These are phyloP conservation scores for Chelonus insularis DNA, from an alignment of 1,140 invertebrate genomes.

Conservation along the genomic window DNA sequence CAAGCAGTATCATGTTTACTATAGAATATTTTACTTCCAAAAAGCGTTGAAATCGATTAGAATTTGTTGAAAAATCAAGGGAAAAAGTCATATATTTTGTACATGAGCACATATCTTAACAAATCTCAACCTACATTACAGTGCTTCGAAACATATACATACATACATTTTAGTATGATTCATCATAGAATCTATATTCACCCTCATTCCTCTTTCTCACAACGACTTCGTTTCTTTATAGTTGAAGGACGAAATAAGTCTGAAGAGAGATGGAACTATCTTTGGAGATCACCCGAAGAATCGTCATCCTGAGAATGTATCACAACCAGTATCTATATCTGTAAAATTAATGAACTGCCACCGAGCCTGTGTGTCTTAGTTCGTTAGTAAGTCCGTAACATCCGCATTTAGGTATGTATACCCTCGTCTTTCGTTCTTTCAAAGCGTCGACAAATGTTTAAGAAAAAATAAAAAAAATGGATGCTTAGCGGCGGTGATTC, in stretches of 20 bases:
- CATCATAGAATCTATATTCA: slow-evolving; percentile 31
- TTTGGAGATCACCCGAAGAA: slow-evolving; percentile 15
- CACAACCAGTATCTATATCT: slow-evolving; percentile 15
- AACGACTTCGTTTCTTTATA: neutral
- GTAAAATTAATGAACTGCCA: slow-evolving; percentile 29
- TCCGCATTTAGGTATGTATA: neutral
- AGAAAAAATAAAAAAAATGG: neutral
- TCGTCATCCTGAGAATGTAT: slow-evolving; percentile 30
- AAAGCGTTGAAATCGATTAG: slow-evolving; percentile 4
- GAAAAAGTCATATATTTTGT: neutral
- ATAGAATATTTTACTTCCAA: neutral
- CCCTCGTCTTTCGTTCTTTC: neutral
- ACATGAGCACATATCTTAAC: neutral
- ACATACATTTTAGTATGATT: slow-evolving; percentile 24
- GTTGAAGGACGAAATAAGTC: slow-evolving; percentile 6
- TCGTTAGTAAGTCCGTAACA: slow-evolving; percentile 24
- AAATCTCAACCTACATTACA: slow-evolving; percentile 1
- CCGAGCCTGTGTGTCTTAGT: slow-evolving; percentile 4
- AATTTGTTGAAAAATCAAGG: neutral
- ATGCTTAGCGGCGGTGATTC: too few relatives aligned
- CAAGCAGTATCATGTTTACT: too few relatives aligned
- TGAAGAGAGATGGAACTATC: neutral
- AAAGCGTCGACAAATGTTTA: neutral
- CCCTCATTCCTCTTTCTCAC: slow-evolving; percentile 18
- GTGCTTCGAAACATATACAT: slow-evolving; percentile 4